Evolutionary conservation across 2,888 invertebrate genomes (phyloP).

Genomic region (Mongoloraphidia duomilia): DNA sequence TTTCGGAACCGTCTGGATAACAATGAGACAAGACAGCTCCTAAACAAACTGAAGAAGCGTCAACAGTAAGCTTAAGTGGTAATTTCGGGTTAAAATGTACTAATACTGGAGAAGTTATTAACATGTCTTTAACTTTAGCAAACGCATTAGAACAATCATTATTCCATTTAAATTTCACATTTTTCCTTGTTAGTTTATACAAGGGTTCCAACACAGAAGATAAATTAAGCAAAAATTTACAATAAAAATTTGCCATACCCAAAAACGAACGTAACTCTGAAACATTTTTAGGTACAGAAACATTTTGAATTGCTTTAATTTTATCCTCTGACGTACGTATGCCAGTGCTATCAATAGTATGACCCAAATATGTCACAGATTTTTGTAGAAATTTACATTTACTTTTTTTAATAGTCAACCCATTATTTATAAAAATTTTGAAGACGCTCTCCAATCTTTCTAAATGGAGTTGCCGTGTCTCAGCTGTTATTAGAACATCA

Average conservation of each 20-base stretch:
- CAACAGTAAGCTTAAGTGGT: slow-evolving; percentile 3
- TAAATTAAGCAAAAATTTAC: not conserved
- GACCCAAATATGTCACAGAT: slow-evolving; percentile 11
- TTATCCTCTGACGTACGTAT: slow-evolving; percentile 10
- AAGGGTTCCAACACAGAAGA: not conserved
- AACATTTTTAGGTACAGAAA: not conserved
- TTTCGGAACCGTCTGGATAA: not conserved
- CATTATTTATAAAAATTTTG: slow-evolving; percentile 7
- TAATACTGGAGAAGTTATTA: not conserved
- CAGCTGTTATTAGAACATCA: slow-evolving; percentile 1
- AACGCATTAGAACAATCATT: not conserved
- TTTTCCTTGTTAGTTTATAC: not conserved
- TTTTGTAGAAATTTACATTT: slow-evolving; percentile 13
- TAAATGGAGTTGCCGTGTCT: too few species aligned
- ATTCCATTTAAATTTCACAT: not conserved
- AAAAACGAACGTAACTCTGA: not conserved
- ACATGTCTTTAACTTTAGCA: not conserved
- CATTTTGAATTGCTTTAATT: slow-evolving; percentile 11
- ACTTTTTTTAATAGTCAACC: slow-evolving; percentile 10
- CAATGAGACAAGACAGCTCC: not conserved
- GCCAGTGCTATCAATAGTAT: slow-evolving; percentile 9
- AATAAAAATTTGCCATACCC: not conserved
- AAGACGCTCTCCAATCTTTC: slow-evolving; percentile 8
- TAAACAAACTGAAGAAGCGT: not conserved
- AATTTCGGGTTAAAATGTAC: not conserved